Base-by-base conservation (phyloP, 2,797 vertebrate genomes). In the Parambassis ranga region DNA sequence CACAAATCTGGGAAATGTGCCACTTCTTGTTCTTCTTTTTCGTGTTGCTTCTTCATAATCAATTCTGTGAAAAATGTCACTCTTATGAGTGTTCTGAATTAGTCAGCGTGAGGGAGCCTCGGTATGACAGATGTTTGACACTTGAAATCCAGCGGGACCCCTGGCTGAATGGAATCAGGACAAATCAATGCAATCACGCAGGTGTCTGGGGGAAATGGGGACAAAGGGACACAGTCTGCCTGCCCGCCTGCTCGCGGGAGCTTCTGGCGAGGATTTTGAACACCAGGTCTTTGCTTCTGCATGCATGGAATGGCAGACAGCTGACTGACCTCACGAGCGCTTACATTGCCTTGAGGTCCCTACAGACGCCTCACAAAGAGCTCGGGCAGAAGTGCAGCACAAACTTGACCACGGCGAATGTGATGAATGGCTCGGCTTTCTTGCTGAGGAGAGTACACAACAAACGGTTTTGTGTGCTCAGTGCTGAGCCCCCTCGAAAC, bases 161-260 rank as follows among this genome's bases (percentile, higher is more conserved):
- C 53, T n/a, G 63, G 75, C 77, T 72, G 83, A 92, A 86, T 82
- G 73, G 79, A 91, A 88, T 77, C 78, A 84, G 89, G 84, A 86
- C 77, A 85, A 91, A 92, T 91, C 88, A 88, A 88, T 89, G 87
- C 84, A 86, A 83, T 86, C 87, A 86, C 71, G 88, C 88, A 90
- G 91, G 90, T 91, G 87, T 83, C 88, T 61, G 39, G 68, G 62
- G 84, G 73, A 76, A 79, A 82, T 7, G 60, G 62, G 90, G 86
- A 88, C 89, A 91, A 85, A 81, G 79, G 82, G 68, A 87, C 81
- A 69, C 75, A 46, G 81, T 77, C 63, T 75, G 75, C 63, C 58
- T 59, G 80, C 63, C 58, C 59, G 80, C 57, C 38, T 28, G 62
- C 42, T 69, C 10, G 36, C 52, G 38, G 43, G 62, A 77, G 83